phyloP scores from a whole-genome alignment of 2,888 invertebrate genomes.

The Cerastis rubricosa region DNA sequence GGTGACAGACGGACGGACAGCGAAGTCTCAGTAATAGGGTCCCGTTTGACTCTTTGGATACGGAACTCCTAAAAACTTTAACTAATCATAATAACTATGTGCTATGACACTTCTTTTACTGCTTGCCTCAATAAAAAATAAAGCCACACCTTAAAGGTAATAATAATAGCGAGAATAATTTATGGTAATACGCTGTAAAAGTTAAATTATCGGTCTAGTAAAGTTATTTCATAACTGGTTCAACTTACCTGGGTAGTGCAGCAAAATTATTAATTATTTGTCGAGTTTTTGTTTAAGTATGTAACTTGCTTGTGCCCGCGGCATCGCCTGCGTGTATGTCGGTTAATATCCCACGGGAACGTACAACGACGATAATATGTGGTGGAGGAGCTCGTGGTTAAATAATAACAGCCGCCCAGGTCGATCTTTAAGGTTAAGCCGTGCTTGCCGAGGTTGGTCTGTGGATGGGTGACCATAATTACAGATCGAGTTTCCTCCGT shows the following conservation, averaged over 20 bases:
- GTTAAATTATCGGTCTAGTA: constrained; percentile 43
- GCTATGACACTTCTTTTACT: constrained; percentile 35
- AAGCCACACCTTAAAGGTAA: constrained; percentile 6
- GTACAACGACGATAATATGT: not conserved
- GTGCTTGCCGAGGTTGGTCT: no score
- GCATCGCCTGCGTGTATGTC: not conserved
- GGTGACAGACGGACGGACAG: no score
- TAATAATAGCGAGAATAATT: constrained; percentile 41
- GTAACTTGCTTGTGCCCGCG: not conserved
- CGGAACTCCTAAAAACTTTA: no score
- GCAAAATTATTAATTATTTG: constrained; percentile 32
- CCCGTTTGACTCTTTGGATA: no score
- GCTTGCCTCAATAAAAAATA: constrained; percentile 17
- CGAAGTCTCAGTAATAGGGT: no score
- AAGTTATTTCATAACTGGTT: constrained; percentile 47
- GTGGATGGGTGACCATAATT: no score
- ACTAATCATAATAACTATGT: constrained; percentile 28
- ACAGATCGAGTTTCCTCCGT: no score
- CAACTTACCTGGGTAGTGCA: not conserved
- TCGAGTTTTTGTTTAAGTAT: constrained; percentile 16
- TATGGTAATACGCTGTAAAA: constrained; percentile 51
- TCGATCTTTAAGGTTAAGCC: no score
- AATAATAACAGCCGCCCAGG: no score
- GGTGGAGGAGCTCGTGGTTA: no score
- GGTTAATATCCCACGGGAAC: not conserved